Conservation (phyloP, 2,113 vertebrate genomes). For the Daphoenositta chrysoptera region DNA sequence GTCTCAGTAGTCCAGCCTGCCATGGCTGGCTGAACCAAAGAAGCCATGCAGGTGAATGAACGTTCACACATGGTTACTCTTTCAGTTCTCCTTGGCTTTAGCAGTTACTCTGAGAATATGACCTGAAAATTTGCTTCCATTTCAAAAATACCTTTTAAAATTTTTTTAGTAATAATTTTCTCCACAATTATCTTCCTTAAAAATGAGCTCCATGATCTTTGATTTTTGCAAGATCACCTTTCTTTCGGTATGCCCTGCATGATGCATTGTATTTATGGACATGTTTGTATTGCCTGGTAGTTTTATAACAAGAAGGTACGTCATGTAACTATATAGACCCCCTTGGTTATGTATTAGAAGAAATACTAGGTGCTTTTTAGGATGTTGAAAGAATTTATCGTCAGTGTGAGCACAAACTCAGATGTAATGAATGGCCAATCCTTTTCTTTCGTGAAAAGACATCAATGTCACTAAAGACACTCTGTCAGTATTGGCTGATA, state of each 20-base stretch:
- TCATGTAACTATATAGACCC: not conserved
- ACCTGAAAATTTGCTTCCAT: not conserved
- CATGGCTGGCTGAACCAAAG: too few species aligned
- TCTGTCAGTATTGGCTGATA: not conserved
- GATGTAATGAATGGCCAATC: not conserved
- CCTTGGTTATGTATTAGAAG: not conserved
- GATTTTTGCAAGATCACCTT: not conserved
- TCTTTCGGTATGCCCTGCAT: not conserved
- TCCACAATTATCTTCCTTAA: not conserved
- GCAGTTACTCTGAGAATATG: not conserved
- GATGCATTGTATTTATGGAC: not conserved
- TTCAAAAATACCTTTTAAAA: fast-evolving
- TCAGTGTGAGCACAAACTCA: not conserved
- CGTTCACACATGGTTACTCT: not conserved
- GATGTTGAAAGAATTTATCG: not conserved
- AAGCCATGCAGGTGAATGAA: not conserved
- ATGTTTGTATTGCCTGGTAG: not conserved
- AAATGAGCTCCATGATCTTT: not conserved
- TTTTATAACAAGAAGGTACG: not conserved
- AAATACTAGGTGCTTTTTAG: not conserved
- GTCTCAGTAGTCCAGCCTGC: not conserved
- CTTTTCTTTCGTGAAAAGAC: not conserved
- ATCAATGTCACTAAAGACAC: not conserved
- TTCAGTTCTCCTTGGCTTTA: not conserved
- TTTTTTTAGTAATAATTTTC: not conserved